Evolutionary conservation across 2,797 vertebrate genomes (phyloP).

Genomic region (Poecilia picta): DNA sequence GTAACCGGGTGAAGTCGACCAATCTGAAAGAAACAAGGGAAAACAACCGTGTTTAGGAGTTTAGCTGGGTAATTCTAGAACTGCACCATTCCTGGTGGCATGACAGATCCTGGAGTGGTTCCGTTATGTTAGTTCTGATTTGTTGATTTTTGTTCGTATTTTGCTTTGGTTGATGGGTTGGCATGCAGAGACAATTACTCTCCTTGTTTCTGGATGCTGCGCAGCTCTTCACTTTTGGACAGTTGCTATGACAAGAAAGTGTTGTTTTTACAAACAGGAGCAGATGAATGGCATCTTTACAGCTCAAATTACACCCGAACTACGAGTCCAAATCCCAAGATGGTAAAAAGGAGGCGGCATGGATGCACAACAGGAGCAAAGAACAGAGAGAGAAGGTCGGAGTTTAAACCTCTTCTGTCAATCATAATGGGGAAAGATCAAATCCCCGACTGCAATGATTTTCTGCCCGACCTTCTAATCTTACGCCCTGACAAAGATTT

Average conservation of each 20-base stretch:
- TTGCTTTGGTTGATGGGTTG: too few species aligned
- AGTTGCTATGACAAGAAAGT: neutral
- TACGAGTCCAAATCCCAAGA: neutral
- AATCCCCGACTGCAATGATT: neutral
- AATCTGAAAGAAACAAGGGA: conserved; percentile 81
- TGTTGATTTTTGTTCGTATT: too few species aligned
- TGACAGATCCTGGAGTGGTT: neutral
- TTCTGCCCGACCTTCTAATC: neutral
- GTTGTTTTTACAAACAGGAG: neutral
- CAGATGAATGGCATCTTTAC: neutral
- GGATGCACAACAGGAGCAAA: too few species aligned
- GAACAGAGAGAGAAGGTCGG: too few species aligned
- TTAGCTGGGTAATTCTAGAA: neutral
- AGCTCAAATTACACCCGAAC: neutral
- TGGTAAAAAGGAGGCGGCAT: neutral
- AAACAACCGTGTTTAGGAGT: neutral
- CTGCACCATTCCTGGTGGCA: neutral
- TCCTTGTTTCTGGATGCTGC: neutral
- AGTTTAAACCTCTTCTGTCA: neutral
- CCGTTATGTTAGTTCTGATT: neutral
- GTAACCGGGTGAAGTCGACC: conserved; percentile 98
- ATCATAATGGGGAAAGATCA: neutral
- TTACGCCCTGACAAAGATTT: neutral
- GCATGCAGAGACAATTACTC: too few species aligned
- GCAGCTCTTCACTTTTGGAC: neutral